A percentile compares a stretch with the other conserved stretches of the same genome.
These are phyloP conservation scores for Rhingia rostrata DNA, from an alignment of 2,888 invertebrate genomes.

Conservation along the genomic window DNA sequence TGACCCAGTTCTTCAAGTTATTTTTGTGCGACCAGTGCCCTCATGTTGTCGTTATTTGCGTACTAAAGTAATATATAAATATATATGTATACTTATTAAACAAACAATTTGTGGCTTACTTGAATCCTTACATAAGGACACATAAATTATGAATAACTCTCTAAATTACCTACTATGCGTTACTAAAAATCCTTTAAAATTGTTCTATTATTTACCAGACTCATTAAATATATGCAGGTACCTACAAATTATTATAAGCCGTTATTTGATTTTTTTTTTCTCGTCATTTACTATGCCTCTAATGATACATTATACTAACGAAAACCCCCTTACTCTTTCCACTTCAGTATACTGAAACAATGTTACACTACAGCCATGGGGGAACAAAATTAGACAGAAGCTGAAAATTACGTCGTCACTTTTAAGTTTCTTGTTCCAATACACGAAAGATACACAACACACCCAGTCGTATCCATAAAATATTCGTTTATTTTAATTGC, in stretches of 20 bases:
- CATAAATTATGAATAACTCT: too few species aligned
- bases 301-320: neutral
- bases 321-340: neutral
- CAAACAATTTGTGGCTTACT: too few species aligned
- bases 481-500: constrained; percentile 71
- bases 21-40: too few species aligned
- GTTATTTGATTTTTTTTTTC: neutral
- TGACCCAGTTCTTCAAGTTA: too few species aligned
- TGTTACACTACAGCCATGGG: neutral
- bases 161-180: too few species aligned
- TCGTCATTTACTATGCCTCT: neutral
- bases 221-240: neutral
- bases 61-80: too few species aligned
- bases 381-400: constrained; percentile 8
- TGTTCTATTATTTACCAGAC: too few species aligned
- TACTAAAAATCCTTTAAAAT: too few species aligned
- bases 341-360: constrained; percentile 29
- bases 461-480: constrained; percentile 49
- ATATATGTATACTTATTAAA: too few species aligned
- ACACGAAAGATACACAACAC: constrained; percentile 7
- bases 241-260: constrained; percentile 3
- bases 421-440: constrained; percentile 53
- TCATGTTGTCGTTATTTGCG: too few species aligned
- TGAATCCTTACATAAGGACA: too few species aligned
- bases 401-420: constrained; percentile 48